Conservation (phyloP, 1,140 invertebrate genomes). For the Acyrthosiphon pisum region DNA sequence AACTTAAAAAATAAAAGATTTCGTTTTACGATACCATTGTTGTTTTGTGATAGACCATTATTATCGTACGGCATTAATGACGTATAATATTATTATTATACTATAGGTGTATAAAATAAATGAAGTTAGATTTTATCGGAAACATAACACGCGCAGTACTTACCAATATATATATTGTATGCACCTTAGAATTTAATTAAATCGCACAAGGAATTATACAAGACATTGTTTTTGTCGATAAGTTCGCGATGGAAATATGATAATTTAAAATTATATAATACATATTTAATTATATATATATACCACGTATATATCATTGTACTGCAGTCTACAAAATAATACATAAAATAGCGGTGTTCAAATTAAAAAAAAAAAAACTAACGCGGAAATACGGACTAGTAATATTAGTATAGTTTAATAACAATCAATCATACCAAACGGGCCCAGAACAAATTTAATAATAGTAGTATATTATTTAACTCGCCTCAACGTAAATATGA, state of each 20-base stretch:
- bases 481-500: background rate
- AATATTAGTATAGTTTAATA: background rate
- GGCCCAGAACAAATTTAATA: background rate
- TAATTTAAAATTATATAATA: background rate
- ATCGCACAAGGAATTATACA: background rate
- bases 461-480: background rate
- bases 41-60: conserved; percentile 17
- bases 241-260: background rate
- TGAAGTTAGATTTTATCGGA: conserved; percentile 17
- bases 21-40: conserved; percentile 42
- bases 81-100: background rate
- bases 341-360: background rate
- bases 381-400: background rate
- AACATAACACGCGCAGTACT: conserved; percentile 3
- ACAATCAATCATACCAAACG: background rate
- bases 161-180: background rate
- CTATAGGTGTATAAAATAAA: background rate
- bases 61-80: background rate
- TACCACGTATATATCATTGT: background rate
- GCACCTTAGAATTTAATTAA: background rate
- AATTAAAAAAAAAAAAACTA: background rate
- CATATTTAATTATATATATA: background rate
- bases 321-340: background rate
- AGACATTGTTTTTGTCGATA: conserved; percentile 10
- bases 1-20: background rate